Evolutionary conservation across 2,888 invertebrate genomes (phyloP), one percentile per base, ranked within the genome.

Genomic region (Anticlea derivata): DNA sequence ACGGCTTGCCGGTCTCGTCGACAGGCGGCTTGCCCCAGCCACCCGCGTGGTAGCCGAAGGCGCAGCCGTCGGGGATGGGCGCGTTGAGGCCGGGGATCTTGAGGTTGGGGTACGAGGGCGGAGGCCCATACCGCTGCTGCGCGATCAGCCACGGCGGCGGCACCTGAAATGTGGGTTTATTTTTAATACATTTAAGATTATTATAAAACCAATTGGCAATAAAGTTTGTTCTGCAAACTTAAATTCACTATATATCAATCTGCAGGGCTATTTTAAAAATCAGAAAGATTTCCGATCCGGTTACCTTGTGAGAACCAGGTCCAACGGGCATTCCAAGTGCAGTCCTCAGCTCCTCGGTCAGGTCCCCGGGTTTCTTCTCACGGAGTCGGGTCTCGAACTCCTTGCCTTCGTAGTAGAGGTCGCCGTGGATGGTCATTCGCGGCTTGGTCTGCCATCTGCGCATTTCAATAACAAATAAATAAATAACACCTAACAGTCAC

Each of bases 11-110:
- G 56, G 95, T 95, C 85, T 99, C 99, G 85, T 99, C 99, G 0
- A 99, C 99, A 0, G 99, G 99, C 7, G 99, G 99, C 81, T 99
- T 99, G 53, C 99, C 99, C 99, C 99, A 99, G 17, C 99, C 99
- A 27, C 98, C 99, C 0, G 99, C 99, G 88, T 99, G 99, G 84
- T 99, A 99, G 10, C 99, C 99, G 83, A 99, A 99, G 0, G 98
- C 96, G 75, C 99, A 99, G 1, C 95, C 95, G 55, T 99, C 99
- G 0, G 99, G 99, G 68, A 99, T 99, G 0, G 99, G 98, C 1
- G 99, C 98, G 91, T 99, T 99, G 3, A 99, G 91, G 0, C 99
- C 99, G 0, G 99, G 97, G 73, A 99, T 98, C 90, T 99, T 99
- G 17, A 99, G 91, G 90, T 98, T 99, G 0, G 99, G 99, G 90